A percentile compares a stretch with the other conserved stretches of the same genome.
phyloP scores from a whole-genome alignment of 2,888 invertebrate species.

The Agrochola lota region DNA sequence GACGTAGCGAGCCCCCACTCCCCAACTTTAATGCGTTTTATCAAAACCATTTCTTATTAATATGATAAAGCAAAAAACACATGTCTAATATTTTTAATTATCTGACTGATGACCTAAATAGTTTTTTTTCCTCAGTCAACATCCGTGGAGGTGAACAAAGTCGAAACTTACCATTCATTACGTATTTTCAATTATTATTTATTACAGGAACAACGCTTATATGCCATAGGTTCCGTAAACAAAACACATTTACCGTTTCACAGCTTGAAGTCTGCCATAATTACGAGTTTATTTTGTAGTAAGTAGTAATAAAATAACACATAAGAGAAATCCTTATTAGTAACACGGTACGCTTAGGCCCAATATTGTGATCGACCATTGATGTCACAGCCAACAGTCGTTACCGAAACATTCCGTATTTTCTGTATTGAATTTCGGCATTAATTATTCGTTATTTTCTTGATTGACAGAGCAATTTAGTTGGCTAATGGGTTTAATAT shows the following conservation, averaged over 20 bases:
- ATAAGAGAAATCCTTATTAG: conserved; percentile 56
- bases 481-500: conserved; percentile 20
- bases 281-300: conserved; percentile 25
- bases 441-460: conserved; percentile 6
- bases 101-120: no score
- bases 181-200: not conserved
- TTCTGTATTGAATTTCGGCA: conserved; percentile 19
- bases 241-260: conserved; percentile 33
- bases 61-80: no score
- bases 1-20: no score
- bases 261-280: conserved; percentile 38
- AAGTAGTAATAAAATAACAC: conserved; percentile 51
- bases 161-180: not conserved
- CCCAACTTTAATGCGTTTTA: no score
- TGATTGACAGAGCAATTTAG: conserved; percentile 49
- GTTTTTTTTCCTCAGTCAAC: no score
- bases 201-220: not conserved
- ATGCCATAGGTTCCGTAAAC: not conserved
- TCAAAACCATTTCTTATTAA: no score
- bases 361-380: conserved; percentile 50
- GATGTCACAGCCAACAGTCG: conserved; percentile 47
- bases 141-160: not conserved
- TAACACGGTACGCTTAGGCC: conserved; percentile 49
- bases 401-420: conserved; percentile 36
- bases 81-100: no score